Evolutionary conservation across 2,888 invertebrate species (phyloP).

Genomic region (Augochlorella aurata): DNA sequence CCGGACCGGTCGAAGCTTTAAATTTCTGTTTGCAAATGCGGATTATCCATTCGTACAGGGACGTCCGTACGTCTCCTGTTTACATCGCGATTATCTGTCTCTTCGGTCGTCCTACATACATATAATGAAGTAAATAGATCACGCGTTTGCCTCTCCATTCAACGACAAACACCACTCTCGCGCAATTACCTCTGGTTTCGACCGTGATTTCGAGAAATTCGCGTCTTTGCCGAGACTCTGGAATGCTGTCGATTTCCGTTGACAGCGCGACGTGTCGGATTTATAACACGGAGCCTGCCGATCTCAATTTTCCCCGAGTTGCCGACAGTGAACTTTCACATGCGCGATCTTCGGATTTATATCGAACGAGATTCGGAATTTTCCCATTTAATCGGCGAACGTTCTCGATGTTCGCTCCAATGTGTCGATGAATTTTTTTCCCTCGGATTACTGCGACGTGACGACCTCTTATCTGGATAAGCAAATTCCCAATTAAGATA

Average conservation of each 20-base stretch:
- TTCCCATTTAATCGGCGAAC: not conserved
- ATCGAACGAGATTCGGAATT: not conserved
- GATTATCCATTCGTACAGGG: conserved; percentile 49
- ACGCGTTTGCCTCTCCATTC: conserved; percentile 27
- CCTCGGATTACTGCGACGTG: not conserved
- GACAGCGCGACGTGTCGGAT: conserved; percentile 15
- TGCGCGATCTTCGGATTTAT: not conserved
- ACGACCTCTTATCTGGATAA: conserved; percentile 33
- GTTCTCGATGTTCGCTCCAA: not conserved
- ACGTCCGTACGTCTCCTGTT: conserved; percentile 39
- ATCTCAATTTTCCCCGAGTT: not conserved
- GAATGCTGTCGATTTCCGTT: not conserved
- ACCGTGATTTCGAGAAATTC: not conserved
- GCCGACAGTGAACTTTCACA: not conserved
- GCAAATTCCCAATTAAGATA: conserved; percentile 50
- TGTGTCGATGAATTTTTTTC: not conserved
- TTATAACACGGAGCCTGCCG: not conserved
- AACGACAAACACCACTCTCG: conserved; percentile 23
- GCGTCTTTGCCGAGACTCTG: not conserved
- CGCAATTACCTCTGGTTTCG: conserved; percentile 17
- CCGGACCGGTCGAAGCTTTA: conserved; percentile 34
- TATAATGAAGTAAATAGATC: conserved; percentile 53
- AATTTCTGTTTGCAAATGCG: conserved; percentile 62
- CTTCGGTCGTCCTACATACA: conserved; percentile 34
- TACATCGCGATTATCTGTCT: conserved; percentile 54